Conservation (phyloP, 2,888 invertebrate genomes). For the Lypha dubia region DNA sequence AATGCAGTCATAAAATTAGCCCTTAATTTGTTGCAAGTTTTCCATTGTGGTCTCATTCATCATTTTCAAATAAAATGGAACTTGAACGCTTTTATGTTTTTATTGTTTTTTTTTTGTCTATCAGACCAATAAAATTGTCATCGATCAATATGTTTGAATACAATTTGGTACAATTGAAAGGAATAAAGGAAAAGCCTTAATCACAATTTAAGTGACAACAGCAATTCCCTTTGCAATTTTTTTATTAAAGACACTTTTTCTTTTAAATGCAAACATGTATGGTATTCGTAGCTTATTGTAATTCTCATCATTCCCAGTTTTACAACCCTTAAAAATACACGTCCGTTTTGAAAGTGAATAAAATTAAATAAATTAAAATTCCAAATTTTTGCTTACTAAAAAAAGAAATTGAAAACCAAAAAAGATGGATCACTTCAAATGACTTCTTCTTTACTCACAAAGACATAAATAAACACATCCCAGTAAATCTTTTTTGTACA, state of each 20-base stretch:
- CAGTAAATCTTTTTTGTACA: neutral
- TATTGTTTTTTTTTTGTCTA: conserved; percentile 55
- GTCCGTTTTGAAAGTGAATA: neutral
- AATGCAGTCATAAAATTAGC: conserved; percentile 1
- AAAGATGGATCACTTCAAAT: conserved; percentile 82
- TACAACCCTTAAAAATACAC: conserved; percentile 43
- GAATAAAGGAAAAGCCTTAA: conserved; percentile 34
- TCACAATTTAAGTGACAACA: conserved; percentile 64
- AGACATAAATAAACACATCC: neutral
- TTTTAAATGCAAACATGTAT: conserved; percentile 48
- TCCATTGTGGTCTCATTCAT: conserved; percentile 64
- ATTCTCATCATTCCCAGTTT: neutral
- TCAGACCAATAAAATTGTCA: conserved; percentile 78
- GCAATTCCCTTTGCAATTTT: conserved; percentile 33
- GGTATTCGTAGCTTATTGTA: neutral
- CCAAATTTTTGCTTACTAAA: neutral
- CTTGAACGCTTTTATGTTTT: neutral
- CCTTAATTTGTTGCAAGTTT: conserved; percentile 22
- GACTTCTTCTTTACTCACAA: conserved; percentile 78
- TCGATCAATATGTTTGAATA: conserved; percentile 77
- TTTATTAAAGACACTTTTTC: neutral
- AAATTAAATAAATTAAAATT: conserved; percentile 51
- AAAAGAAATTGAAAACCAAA: conserved; percentile 4
- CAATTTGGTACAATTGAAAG: neutral
- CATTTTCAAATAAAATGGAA: conserved; percentile 50